Percentiles rank a stretch among this genome's conserved stretches.
Conservation (phyloP, 2,113 vertebrate species). For the Platanista minor region DNA sequence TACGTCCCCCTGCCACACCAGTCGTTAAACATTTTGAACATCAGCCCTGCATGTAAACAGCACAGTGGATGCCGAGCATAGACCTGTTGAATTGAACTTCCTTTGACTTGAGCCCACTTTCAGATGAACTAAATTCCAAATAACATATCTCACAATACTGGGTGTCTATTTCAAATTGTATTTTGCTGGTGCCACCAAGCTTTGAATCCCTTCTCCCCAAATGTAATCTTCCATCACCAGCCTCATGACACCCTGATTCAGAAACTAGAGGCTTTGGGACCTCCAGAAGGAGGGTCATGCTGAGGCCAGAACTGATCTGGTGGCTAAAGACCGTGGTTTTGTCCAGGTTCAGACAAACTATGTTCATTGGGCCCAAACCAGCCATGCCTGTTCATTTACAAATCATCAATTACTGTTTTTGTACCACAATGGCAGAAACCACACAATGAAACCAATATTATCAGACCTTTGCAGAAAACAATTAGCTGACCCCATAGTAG, state of each 20-base stretch:
- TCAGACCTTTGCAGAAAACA: neutral
- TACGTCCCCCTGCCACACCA: neutral
- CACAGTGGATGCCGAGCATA: neutral
- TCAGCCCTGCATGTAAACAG: neutral
- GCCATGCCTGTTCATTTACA: fast-evolving
- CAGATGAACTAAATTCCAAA: neutral
- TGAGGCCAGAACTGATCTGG: neutral
- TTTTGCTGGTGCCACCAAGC: neutral
- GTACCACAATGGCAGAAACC: neutral
- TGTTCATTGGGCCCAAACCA: fast-evolving
- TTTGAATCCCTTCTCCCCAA: neutral
- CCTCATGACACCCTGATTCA: neutral
- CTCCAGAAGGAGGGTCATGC: neutral
- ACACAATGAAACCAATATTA: neutral
- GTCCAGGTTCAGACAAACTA: neutral
- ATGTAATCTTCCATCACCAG: neutral
- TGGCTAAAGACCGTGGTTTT: neutral
- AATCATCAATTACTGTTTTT: neutral
- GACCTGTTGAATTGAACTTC: neutral
- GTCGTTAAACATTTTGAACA: neutral
- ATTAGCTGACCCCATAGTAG: neutral
- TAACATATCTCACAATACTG: neutral
- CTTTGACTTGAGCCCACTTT: neutral
- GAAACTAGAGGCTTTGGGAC: neutral
- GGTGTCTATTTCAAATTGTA: neutral